phyloP scores from a whole-genome alignment of 2,888 invertebrate genomes.

The Pogonocherus hispidulus region DNA sequence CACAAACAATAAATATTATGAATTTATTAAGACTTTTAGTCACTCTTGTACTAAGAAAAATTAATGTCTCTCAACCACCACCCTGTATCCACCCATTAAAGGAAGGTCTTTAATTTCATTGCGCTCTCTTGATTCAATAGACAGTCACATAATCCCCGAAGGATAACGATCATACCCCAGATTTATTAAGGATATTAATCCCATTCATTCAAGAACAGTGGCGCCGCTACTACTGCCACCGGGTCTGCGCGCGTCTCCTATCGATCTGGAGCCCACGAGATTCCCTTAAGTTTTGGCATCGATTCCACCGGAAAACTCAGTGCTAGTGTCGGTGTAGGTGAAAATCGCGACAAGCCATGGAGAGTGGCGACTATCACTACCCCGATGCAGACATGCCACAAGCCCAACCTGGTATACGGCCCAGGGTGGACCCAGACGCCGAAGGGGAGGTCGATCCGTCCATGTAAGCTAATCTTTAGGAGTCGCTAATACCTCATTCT shows the following conservation, averaged over 20 bases:
- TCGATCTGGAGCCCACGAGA: constrained; percentile 25
- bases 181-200: constrained; percentile 7
- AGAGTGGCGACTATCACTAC: constrained; percentile 25
- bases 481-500: neutral
- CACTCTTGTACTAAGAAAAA: too few relatives aligned
- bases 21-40: too few relatives aligned
- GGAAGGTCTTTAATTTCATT: neutral
- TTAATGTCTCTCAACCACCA: neutral
- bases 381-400: constrained; percentile 37
- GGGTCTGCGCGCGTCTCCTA: constrained; percentile 17
- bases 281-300: constrained; percentile 18
- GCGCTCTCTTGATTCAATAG: neutral
- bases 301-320: constrained; percentile 25
- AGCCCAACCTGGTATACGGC: constrained; percentile 70
- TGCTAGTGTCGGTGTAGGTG: constrained; percentile 24
- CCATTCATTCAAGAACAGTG: constrained; percentile 22
- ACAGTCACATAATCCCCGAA: neutral
- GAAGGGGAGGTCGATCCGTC: constrained; percentile 88
- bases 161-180: neutral
- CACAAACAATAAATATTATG: too few relatives aligned
- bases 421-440: constrained; percentile 87
- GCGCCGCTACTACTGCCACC: constrained; percentile 15
- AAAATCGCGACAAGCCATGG: constrained; percentile 26
- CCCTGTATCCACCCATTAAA: neutral
- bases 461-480: constrained; percentile 70